Conservation (phyloP, 2,113 vertebrate species). For the Gasterosteus nipponicus region DNA sequence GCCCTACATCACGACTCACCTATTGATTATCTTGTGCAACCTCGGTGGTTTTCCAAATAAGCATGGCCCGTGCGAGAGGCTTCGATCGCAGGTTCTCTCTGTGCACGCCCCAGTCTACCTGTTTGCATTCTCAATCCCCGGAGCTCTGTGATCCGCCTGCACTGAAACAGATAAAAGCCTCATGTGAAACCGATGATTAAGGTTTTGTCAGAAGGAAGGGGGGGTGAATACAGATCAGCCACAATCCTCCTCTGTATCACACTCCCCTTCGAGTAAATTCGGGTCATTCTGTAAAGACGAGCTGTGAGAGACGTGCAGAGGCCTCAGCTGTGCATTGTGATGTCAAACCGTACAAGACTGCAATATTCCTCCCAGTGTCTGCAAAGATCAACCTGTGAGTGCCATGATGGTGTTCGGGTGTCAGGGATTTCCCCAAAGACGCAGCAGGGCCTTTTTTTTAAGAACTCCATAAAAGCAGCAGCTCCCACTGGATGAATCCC, state of each 20-base stretch:
- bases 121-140: background rate
- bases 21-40: slow-evolving; percentile 19
- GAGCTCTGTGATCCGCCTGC: background rate
- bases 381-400: slow-evolving; percentile 3
- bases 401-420: slow-evolving; percentile 11
- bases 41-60: background rate
- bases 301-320: background rate
- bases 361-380: background rate
- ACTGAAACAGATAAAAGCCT: slow-evolving; percentile 12
- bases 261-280: background rate
- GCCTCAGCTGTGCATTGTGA: background rate
- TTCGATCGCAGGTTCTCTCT: background rate
- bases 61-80: background rate
- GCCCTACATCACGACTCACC: slow-evolving; percentile 10
- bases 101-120: background rate
- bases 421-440: slow-evolving; percentile 11
- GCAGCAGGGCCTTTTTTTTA: slow-evolving; percentile 6
- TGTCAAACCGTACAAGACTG: background rate
- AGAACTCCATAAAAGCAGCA: slow-evolving; percentile 27
- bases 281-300: slow-evolving; percentile 14
- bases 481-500: slow-evolving; percentile 26
- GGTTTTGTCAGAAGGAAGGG: background rate
- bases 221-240: slow-evolving; percentile 25
- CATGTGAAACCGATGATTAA: background rate
- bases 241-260: slow-evolving; percentile 17